phyloP scores from a whole-genome alignment of 2,113 vertebrate genomes.

The Bos javanicus region DNA sequence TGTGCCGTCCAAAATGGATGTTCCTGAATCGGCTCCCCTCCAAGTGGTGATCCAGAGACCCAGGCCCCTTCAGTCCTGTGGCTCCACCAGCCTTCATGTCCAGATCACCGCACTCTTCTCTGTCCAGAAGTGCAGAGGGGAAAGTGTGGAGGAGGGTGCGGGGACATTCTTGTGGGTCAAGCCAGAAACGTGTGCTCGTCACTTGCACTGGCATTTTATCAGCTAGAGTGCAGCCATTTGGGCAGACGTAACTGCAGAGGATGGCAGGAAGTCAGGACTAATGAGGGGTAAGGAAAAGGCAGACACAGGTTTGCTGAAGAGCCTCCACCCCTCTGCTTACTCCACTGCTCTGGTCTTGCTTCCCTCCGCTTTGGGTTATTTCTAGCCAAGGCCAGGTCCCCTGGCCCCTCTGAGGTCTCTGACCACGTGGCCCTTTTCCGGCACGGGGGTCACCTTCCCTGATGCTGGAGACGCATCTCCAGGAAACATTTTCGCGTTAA shows the following conservation, averaged over 20 bases:
- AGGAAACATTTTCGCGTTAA: background rate
- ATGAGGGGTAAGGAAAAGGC: background rate
- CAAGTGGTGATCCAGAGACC: background rate
- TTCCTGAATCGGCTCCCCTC: background rate
- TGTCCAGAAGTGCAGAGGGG: background rate
- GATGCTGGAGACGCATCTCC: background rate
- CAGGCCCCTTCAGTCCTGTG: background rate
- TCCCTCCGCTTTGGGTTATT: background rate
- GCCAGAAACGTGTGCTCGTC: background rate
- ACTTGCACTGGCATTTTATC: background rate
- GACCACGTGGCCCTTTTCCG: background rate
- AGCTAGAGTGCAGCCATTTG: background rate
- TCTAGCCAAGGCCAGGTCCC: background rate
- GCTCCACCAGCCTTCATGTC: too few species aligned
- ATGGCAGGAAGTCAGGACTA: background rate
- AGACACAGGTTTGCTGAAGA: background rate
- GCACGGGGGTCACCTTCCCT: slow-evolving; percentile 54
- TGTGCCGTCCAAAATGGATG: background rate
- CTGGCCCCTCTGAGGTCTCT: background rate
- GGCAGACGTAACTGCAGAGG: background rate
- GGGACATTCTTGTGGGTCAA: background rate
- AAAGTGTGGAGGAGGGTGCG: background rate
- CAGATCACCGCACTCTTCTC: accelerated
- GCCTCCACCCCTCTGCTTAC: background rate
- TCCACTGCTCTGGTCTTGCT: background rate